Evolutionary conservation across 2,797 vertebrate genomes (phyloP), one percentile per base, ranked within the genome.

Genomic region (Yasuhikotakia modesta): DNA sequence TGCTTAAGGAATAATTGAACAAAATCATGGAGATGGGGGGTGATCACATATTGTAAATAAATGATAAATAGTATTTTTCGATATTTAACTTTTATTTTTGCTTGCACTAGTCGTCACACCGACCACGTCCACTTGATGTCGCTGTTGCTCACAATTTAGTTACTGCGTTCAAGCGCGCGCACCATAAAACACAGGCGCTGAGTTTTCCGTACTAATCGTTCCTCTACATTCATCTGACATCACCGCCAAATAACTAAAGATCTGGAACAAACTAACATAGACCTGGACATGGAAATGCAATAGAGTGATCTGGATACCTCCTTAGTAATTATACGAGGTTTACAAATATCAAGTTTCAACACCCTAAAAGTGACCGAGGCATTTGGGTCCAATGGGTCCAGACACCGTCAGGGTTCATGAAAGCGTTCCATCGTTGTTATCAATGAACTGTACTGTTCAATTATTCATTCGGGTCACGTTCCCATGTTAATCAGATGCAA

Each of bases 401-500:
- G n/a, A 52, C 32, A 76, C 16, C 11, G 11, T 1, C 21, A 48
- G 19, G 30, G 30, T 68, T n/a, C 53, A 50, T 16, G 11, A 58
- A 61, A 60, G 17, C n/a, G 4, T 3, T 63, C 14, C 17, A 10
- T 32, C 48, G 50, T 65, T 75, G 32, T 72, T 70, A 65, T 69
- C 60, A 58, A 48, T 77, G 35, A 76, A 58, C 48, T 19, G 66
- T 63, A 24, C 48, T 52, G 24, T 65, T 78, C 32, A 70, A 73
- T 80, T 45, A 80, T 70, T 76, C 5, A 79, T 68, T 21, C 46
- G 32, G 45, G 16, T 3, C 61, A 53, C 69, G 61, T 76, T 80
- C 55, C 48, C 73, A 75, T 55, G 52, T 46, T 74, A 78, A 84
- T 75, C 53, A 77, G 64, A 79, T 63, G 43, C 74, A 72, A 78